phyloP scores from a whole-genome alignment of 2,797 vertebrate species.

The Manis pentadactyla region DNA sequence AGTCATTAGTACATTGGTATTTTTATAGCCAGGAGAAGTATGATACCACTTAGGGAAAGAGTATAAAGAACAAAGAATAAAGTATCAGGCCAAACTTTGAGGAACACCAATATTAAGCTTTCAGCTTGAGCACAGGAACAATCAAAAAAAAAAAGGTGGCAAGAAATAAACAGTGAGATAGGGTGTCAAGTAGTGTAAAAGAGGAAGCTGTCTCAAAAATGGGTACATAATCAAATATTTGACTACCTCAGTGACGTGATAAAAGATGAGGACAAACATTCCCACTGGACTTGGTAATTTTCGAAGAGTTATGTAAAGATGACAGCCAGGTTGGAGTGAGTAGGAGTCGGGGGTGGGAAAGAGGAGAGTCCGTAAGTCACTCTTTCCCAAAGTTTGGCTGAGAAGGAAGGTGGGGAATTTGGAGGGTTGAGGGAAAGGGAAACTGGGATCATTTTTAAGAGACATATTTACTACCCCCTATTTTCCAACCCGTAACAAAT shows the following conservation, averaged over 20 bases:
- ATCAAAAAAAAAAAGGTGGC: background rate
- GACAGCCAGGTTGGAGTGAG: background rate
- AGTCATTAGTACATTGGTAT: background rate
- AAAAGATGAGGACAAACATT: background rate
- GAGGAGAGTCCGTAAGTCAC: background rate
- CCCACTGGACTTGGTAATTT: background rate
- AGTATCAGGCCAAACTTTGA: background rate
- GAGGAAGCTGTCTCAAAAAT: background rate
- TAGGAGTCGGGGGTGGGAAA: background rate
- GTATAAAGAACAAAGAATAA: background rate
- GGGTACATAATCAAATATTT: background rate
- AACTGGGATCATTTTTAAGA: background rate
- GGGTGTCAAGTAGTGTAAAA: background rate
- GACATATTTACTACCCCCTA: background rate
- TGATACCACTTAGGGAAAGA: background rate
- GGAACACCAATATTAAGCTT: background rate
- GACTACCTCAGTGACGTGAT: background rate
- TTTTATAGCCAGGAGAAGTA: background rate
- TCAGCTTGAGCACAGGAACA: background rate
- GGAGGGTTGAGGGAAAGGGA: background rate
- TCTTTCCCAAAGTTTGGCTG: background rate
- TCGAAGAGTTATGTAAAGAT: background rate
- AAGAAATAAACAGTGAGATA: background rate
- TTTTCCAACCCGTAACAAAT: background rate
- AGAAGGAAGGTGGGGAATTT: background rate